Percentiles rank a stretch among this genome's conserved stretches.
Evolutionary conservation across 2,888 invertebrate genomes (phyloP).

Genomic region (Caenorhabditis sulstoni): DNA sequence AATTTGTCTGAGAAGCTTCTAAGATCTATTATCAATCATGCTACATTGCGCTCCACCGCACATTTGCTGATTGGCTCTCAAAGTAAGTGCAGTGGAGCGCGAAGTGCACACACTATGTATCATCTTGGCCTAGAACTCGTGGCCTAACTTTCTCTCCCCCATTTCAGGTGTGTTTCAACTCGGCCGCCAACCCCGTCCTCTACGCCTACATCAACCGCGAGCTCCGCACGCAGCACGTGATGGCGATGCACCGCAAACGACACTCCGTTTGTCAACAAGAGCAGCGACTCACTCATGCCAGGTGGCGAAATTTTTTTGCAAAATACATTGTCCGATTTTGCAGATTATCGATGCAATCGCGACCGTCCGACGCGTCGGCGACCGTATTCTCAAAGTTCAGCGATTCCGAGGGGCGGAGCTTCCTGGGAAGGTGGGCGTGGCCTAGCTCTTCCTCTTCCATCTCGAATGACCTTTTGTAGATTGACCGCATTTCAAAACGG

Average conservation of each 20-base stretch:
- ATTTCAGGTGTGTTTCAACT: conserved; percentile 79
- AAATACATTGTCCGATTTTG: too few species aligned
- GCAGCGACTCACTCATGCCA: conserved; percentile 35
- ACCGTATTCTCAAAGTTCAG: conserved; percentile 42
- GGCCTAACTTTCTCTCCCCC: neutral
- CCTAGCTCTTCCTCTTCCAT: neutral
- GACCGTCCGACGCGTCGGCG: conserved; percentile 48
- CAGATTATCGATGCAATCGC: conserved; percentile 45
- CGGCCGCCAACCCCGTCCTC: conserved; percentile 80
- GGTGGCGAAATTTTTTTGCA: too few species aligned
- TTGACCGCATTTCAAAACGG: conserved; percentile 22
- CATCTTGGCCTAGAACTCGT: neutral
- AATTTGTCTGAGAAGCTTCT: too few species aligned
- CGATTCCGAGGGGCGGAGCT: conserved; percentile 5
- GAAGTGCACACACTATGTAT: too few species aligned
- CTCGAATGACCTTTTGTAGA: conserved; percentile 1
- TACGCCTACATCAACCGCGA: conserved; percentile 80
- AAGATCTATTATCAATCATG: too few species aligned
- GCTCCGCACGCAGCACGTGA: conserved; percentile 76
- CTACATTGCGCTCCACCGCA: too few species aligned
- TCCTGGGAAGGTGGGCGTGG: conserved; percentile 14
- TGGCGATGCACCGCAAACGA: conserved; percentile 75
- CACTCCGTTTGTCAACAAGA: conserved; percentile 69
- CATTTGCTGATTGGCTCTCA: too few species aligned
- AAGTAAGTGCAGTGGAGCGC: too few species aligned